Conservation (phyloP, 1,140 invertebrate genomes). For the Polypedilum pembai region DNA sequence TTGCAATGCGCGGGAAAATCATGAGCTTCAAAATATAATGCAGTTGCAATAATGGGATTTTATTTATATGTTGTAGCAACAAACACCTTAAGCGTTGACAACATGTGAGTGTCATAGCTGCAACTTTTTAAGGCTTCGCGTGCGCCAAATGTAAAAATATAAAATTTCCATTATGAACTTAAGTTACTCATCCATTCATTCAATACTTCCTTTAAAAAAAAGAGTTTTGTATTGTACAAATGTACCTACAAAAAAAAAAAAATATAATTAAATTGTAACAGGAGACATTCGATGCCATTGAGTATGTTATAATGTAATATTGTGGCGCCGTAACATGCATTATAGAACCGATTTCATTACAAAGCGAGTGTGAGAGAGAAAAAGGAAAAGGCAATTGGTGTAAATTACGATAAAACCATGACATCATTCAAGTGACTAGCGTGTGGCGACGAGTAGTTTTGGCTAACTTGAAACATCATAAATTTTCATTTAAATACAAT, state of each 20-base stretch:
- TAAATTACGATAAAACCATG: not conserved
- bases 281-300: constrained; percentile 8
- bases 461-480: not conserved
- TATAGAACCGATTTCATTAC: too few relatives aligned
- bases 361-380: too few relatives aligned
- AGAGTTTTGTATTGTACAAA: not conserved
- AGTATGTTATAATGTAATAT: not conserved
- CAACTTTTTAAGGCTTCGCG: not conserved
- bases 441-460: not conserved
- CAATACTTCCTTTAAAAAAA: not conserved
- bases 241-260: not conserved
- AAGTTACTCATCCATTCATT: not conserved
- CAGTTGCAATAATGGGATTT: too few relatives aligned
- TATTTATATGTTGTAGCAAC: not conserved
- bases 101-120: not conserved
- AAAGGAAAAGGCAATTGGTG: not conserved
- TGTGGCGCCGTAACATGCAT: not conserved
- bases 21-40: too few relatives aligned
- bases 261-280: not conserved
- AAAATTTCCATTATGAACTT: not conserved
- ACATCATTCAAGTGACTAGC: not conserved
- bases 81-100: not conserved
- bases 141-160: not conserved
- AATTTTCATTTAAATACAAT: constrained; percentile 1
- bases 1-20: constrained; percentile 2